phyloP scores from a whole-genome alignment of 2,113 vertebrate genomes.

The Romanogobio albipinnatus region DNA sequence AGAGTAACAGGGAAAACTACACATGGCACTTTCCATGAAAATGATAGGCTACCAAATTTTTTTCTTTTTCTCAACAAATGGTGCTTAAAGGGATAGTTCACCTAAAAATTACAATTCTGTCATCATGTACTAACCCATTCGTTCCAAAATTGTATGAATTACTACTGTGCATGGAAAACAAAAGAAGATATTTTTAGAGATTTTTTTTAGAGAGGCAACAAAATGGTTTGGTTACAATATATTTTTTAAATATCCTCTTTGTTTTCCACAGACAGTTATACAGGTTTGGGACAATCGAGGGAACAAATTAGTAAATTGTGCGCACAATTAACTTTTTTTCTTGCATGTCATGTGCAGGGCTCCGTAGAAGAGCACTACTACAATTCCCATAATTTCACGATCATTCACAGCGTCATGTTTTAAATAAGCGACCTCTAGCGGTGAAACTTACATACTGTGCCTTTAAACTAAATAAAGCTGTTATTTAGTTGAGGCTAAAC shows the following conservation, averaged over 20 bases:
- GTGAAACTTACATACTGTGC: too few relatives aligned
- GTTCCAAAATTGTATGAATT: not conserved
- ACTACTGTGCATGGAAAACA: not conserved
- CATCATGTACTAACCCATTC: not conserved
- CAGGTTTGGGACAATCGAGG: too few relatives aligned
- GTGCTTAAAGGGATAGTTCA: not conserved
- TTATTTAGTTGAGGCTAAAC: too few relatives aligned
- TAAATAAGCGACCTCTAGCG: too few relatives aligned
- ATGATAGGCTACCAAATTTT: not conserved
- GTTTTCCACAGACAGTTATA: too few relatives aligned
- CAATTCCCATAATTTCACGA: too few relatives aligned
- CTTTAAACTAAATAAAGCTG: too few relatives aligned
- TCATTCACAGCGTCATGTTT: too few relatives aligned
- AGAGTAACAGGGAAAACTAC: not conserved
- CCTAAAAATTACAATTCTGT: not conserved
- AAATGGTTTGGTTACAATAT: not conserved
- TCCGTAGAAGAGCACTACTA: too few relatives aligned
- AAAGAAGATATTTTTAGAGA: not conserved
- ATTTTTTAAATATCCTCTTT: not conserved
- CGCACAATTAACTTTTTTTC: too few relatives aligned
- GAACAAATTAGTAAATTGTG: too few relatives aligned
- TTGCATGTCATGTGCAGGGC: too few relatives aligned
- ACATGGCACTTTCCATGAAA: not conserved
- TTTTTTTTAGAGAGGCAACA: not conserved
- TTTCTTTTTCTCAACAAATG: not conserved